Evolutionary conservation across 2,888 invertebrate species (phyloP).

Genomic region (Schizotus pectinicornis): DNA sequence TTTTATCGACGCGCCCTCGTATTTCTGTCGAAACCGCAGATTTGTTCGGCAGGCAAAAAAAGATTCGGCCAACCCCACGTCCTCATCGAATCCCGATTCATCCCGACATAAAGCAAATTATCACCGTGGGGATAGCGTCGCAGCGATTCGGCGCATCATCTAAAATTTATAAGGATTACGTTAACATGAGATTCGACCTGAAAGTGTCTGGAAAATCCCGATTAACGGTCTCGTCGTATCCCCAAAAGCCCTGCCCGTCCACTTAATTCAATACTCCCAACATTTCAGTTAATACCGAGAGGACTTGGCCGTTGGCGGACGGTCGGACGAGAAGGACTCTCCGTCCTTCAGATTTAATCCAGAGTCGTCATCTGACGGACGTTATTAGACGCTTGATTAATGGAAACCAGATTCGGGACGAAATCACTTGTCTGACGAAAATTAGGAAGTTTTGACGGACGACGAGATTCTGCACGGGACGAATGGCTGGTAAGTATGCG

Average conservation of each 20-base stretch:
- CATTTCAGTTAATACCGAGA: conserved; percentile 16
- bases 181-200: conserved; percentile 13
- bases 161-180: conserved; percentile 14
- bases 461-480: neutral
- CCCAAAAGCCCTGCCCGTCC: conserved; percentile 25
- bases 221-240: conserved; percentile 33
- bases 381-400: conserved; percentile 30
- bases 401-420: conserved; percentile 1
- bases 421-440: conserved; percentile 2
- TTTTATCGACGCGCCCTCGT: too few relatives aligned
- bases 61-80: too few relatives aligned
- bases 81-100: too few relatives aligned
- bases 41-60: too few relatives aligned
- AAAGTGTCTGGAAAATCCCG: conserved; percentile 37
- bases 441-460: neutral
- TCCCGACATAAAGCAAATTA: neutral
- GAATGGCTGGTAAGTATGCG: neutral
- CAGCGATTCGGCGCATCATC: neutral
- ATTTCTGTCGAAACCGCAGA: too few relatives aligned
- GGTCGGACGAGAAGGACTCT: conserved; percentile 3
- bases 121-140: neutral
- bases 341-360: conserved; percentile 28
- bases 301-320: conserved; percentile 2
- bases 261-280: conserved; percentile 36
- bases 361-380: conserved; percentile 34